A percentile compares a stretch with the other conserved stretches of the same genome.
phyloP scores from a whole-genome alignment of 2,797 vertebrate genomes.

The Pangasius mekongensis region DNA sequence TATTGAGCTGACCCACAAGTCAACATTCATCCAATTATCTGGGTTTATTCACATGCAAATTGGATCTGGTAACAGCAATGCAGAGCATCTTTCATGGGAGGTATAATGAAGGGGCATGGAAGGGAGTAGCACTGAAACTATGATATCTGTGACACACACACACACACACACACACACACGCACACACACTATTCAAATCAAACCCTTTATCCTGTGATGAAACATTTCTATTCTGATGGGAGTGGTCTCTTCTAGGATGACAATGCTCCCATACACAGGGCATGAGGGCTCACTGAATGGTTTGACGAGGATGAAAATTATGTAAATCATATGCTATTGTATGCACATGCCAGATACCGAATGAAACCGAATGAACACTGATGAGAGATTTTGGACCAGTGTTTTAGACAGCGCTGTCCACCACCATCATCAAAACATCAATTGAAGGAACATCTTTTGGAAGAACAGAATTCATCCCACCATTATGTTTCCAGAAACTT shows the following conservation, averaged over 20 bases:
- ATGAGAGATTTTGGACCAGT: not conserved
- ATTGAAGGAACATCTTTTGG: not conserved
- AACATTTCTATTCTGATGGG: conserved; percentile 2
- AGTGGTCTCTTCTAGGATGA: not conserved
- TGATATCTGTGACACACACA: conserved; percentile 15
- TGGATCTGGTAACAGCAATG: conserved; percentile 48
- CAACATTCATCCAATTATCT: conserved; percentile 63
- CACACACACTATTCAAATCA: not conserved
- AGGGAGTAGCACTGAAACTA: conserved; percentile 26
- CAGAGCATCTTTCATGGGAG: conserved; percentile 41
- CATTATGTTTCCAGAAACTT: not conserved
- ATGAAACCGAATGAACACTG: not conserved
- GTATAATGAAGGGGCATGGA: conserved; percentile 48
- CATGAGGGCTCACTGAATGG: not conserved
- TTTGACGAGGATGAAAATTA: conserved; percentile 7
- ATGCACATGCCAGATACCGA: not conserved
- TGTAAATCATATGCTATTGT: not conserved
- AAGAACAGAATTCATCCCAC: not conserved
- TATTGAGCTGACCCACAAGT: conserved; percentile 61
- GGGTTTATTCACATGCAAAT: conserved; percentile 62
- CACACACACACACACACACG: conserved; percentile 20
- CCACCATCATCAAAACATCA: not conserved
- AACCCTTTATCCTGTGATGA: conserved; percentile 2
- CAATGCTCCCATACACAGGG: conserved; percentile 10
- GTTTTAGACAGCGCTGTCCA: not conserved